Conservation (phyloP, 2,113 vertebrate genomes). For the Corythornis cristatus region DNA sequence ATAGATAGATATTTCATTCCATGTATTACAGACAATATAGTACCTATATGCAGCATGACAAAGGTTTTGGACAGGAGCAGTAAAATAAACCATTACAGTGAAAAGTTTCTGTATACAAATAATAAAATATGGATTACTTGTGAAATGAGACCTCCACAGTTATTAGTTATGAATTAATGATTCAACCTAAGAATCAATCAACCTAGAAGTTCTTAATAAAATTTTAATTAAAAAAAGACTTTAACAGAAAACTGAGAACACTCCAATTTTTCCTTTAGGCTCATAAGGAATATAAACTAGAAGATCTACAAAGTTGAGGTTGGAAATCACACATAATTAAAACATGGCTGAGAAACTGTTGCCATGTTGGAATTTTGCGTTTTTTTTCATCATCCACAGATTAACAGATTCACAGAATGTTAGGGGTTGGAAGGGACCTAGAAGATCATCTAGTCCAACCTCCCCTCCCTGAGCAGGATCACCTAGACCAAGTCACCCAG, state of each 20-base stretch:
- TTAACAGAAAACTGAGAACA: neutral
- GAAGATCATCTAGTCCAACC: no score
- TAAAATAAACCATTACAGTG: neutral
- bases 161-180: neutral
- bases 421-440: no score
- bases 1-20: neutral
- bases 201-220: neutral
- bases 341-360: no score
- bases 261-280: neutral
- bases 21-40: no score
- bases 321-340: no score
- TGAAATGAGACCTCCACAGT: neutral
- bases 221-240: neutral
- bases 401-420: no score
- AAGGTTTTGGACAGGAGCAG: neutral
- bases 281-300: neutral
- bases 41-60: neutral
- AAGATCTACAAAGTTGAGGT: neutral
- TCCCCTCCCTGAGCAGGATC: no score
- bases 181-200: neutral
- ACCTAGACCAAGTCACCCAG: no score
- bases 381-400: no score
- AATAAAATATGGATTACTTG: neutral
- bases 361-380: no score
- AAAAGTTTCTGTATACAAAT: neutral